Base-by-base conservation (phyloP, 1,140 invertebrate species). In the Zaprionus africanus region DNA sequence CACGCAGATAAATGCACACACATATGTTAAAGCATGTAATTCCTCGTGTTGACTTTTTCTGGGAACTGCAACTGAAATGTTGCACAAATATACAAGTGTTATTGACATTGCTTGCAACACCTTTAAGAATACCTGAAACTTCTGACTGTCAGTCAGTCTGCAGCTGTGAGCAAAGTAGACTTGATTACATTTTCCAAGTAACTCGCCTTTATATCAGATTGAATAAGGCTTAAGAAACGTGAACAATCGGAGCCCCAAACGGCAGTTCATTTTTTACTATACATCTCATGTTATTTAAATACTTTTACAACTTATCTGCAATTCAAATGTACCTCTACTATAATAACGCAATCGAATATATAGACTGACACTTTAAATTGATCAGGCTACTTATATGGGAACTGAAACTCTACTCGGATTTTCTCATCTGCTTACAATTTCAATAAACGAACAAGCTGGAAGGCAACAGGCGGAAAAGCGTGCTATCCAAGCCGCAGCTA, bases 1-100 rank as follows among this genome's bases (percentile, higher is more conserved):
- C 13, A 19, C n/a, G n/a, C 15, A 41, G 5, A 41, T 6, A 43
- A 7, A 43, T n/a, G 9, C 15, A 7, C 7, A 43, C n/a, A 43
- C 41, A 43, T n/a, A 17, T 6, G 15, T 43, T 17, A 17, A 43
- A n/a, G 41, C 41, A 43, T 17, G n/a, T 17, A 11, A 38, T 4
- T 63, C 31, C 17, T 38, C 7, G 38, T 65, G 78, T 71, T 84
- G 82, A 74, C 74, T 78, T 84, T 81, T 84, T 84, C 60, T 62
- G 41, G 69, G 53, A 53, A 19, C 51, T 51, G 19, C 43, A 56
- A 34, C 58, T 65, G 31, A 19, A 75, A 34, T 43, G 11, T 26
- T 56, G 41, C 24, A 41, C 49, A 56, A 66, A 77, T 54, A 76
- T 57, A 66, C 38, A 19, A 24, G 49, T 34, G 36, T 7, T 63